Base-by-base conservation (phyloP, 2,113 vertebrate species). In the Anser cygnoides region DNA sequence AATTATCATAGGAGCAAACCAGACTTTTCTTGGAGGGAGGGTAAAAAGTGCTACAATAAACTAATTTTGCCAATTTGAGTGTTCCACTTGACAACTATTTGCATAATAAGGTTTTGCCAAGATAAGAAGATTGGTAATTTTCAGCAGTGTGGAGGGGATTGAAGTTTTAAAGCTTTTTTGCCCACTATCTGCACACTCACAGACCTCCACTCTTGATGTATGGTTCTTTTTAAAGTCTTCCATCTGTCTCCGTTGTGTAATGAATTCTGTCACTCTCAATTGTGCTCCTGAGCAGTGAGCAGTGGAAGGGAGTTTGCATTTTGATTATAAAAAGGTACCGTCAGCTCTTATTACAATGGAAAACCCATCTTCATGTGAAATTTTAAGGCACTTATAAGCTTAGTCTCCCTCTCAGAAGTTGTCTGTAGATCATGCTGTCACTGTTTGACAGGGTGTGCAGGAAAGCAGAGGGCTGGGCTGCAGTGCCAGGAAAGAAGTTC, bases 231-330 rank as follows among this genome's bases (percentile, higher is more conserved):
- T 95, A 89, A 96, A 96, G 95, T 90, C 88, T 83, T 95, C 86
- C 83, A 94, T 96, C 94, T 91, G 92, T 92, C 93, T 95, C 82
- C 2, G 17, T 96, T 89, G 95, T 92, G 93, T 97, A 98, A 97
- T 96, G 96, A 97, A 97, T 97, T 97, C 97, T 97, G 97, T 97
- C 97, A 97, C 95, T 97, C 97, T 97, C 96, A 93, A 95, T 96
- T 96, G 87, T 93, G 93, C 75, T 96, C 87, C 76, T 85, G 61
- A 95, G 87, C 90, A 41, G 75, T 35, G 78, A 96, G 93, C 84
- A 77, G 81, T 54, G 94, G 90, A 97, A 86, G 63, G 71, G 89
- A 93, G 94, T 94, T 96, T 96, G 97, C 96, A 94, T 97, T 95
- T 94, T 88, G 95, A 97, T 97, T 96, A 94, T 92, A 97, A 95